These are phyloP conservation scores for Clinocottus analis DNA, from an alignment of 2,113 vertebrate species.

Conservation along the genomic window DNA sequence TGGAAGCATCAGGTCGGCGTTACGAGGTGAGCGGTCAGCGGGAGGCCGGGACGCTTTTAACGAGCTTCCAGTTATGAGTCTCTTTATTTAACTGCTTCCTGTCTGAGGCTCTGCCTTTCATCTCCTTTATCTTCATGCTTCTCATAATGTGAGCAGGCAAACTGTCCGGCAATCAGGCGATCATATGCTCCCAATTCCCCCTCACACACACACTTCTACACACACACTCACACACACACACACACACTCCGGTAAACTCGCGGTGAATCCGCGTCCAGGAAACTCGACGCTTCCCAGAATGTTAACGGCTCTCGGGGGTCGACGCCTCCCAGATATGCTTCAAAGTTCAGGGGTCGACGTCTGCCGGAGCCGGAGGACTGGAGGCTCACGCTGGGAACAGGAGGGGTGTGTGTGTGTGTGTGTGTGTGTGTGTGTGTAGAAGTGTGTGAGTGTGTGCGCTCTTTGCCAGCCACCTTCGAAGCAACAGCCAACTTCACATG, in stretches of 20 bases:
- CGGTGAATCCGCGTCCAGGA: constrained; percentile 35
- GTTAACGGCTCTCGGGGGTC: constrained; percentile 53
- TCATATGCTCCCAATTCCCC: background rate
- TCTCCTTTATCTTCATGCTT: constrained; percentile 39
- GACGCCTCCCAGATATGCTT: constrained; percentile 50
- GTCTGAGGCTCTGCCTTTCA: constrained; percentile 5
- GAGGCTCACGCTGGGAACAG: constrained; percentile 46
- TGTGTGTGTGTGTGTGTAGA: background rate
- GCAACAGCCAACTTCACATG: constrained; percentile 55
- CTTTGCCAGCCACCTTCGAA: constrained; percentile 53
- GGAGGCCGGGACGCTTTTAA: constrained; percentile 48
- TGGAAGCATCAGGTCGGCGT: constrained; percentile 29
- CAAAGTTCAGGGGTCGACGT: constrained; percentile 61
- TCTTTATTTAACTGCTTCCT: constrained; percentile 45
- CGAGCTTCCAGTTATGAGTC: constrained; percentile 47
- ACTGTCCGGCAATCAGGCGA: constrained; percentile 8
- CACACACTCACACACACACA: too few species aligned
- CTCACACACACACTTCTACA: too few species aligned
- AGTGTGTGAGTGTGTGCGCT: background rate
- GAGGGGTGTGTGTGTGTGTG: constrained; percentile 23
- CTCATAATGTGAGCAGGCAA: constrained; percentile 16
- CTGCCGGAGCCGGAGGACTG: constrained; percentile 48
- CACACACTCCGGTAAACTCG: constrained; percentile 44
- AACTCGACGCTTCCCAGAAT: constrained; percentile 62
- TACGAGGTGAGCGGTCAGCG: constrained; percentile 42